These are phyloP conservation scores for Caenorhabditis remanei DNA, from an alignment of 1,140 invertebrate genomes.

Conservation along the genomic window DNA sequence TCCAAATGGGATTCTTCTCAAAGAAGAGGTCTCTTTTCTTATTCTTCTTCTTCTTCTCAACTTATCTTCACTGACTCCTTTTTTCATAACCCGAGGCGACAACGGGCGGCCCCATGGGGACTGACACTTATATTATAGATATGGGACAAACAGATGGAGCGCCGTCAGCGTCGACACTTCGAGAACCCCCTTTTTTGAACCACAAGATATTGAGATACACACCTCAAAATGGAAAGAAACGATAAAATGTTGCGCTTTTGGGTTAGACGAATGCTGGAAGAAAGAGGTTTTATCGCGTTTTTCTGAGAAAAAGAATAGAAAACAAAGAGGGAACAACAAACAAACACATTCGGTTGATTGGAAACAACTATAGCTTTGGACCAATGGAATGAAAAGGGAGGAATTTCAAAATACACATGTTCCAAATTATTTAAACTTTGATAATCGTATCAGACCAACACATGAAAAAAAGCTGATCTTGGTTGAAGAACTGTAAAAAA, in stretches of 20 bases:
- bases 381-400: no score
- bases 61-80: conserved; percentile 51
- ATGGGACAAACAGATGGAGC: conserved; percentile 48
- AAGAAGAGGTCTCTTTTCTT: background rate
- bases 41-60: background rate
- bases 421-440: no score
- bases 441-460: no score
- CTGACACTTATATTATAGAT: conserved; percentile 50
- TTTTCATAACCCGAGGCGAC: conserved; percentile 55
- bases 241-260: conserved; percentile 4
- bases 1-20: conserved; percentile 55
- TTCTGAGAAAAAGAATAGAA: background rate
- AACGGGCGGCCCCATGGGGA: conserved; percentile 53
- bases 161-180: background rate
- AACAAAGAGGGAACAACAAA: conserved; percentile 1
- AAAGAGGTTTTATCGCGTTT: background rate
- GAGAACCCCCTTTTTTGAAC: background rate
- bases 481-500: no score
- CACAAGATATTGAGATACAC: conserved; percentile 16
- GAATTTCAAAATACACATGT: no score
- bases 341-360: conserved; percentile 37
- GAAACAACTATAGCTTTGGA: background rate
- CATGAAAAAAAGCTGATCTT: no score
- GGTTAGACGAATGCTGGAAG: background rate
- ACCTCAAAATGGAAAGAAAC: background rate